Evolutionary conservation across 2,888 invertebrate species (phyloP), one percentile per base, ranked within the genome.

Genomic region (Capitulum mitella): DNA sequence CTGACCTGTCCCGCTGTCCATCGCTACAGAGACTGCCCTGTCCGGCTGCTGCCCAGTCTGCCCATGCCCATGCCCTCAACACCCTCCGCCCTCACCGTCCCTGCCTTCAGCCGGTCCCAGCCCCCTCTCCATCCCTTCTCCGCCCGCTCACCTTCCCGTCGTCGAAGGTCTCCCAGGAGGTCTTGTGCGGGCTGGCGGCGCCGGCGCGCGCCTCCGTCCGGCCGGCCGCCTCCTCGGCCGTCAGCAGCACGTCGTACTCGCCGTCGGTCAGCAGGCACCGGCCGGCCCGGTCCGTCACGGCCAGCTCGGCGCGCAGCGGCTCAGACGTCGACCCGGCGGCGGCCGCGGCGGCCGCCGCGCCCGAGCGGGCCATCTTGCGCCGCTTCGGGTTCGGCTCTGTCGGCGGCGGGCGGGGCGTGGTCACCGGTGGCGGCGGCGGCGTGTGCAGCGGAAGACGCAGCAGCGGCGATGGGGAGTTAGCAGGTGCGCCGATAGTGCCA

Each of bases 251-350:
- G 85, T 96, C 95, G 86, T 97, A 97, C 85, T 95, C 94, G 6
- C 96, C 97, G 82, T 94, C 94, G 0, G 92, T 92, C 78, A 95
- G 88, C 79, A 94, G 88, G 85, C 95, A 95, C 29, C 94, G 90
- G 84, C 92, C 93, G 84, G 94, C 92, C 85, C 94, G 94, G 85
- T 97, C 96, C 84, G 94, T 96, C 48, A 97, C 91, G 80, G 93
- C 92, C 79, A 97, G 87, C 86, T 96, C 96, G 16, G 86, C 83
- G 34, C 84, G 83, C 81, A 37, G 81, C 77, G 12, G 79, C 78
- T 14, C 80, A 80, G 29, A 79, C 78, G 58, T 32, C 46, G 40
- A 3, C 26, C 22, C 26, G n/a, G 22, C 37, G 26, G 37, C 51
- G 29, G 54, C 43, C 84, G 85, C 74, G 19, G 64, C 64, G 3